Conservation (phyloP, 2,113 vertebrate genomes). For the Tachuris rubrigastra region DNA sequence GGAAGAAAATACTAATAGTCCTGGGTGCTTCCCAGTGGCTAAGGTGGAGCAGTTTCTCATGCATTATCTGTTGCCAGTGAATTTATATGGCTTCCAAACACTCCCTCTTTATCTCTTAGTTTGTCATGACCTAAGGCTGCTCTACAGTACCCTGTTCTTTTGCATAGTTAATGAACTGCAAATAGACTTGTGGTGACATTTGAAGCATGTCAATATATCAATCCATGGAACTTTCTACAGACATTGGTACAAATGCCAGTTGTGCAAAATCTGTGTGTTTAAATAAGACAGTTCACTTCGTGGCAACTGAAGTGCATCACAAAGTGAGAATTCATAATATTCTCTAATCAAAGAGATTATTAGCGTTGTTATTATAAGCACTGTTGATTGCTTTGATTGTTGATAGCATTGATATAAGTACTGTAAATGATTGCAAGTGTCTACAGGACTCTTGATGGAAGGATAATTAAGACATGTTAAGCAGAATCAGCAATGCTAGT, state of each 20-base stretch:
- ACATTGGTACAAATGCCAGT: background rate
- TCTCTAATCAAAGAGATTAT: background rate
- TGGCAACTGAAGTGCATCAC: background rate
- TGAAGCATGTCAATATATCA: fast-evolving
- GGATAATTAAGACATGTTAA: background rate
- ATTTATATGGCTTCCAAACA: background rate
- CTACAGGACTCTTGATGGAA: background rate
- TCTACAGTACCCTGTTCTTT: background rate
- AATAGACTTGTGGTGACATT: background rate
- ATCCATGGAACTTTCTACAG: background rate
- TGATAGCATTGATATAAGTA: background rate
- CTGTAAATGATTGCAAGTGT: background rate
- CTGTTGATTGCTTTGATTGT: background rate
- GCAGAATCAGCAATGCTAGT: background rate
- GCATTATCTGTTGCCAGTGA: background rate
- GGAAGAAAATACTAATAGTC: background rate
- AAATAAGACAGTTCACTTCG: background rate
- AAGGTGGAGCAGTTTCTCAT: background rate
- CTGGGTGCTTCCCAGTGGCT: background rate
- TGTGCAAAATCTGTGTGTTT: background rate
- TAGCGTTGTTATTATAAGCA: background rate
- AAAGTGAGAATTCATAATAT: background rate
- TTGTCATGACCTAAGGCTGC: background rate
- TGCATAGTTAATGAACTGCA: background rate
- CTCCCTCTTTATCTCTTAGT: background rate